These are phyloP conservation scores for Sterna hirundo DNA, from an alignment of 2,113 vertebrate genomes.

Conservation along the genomic window DNA sequence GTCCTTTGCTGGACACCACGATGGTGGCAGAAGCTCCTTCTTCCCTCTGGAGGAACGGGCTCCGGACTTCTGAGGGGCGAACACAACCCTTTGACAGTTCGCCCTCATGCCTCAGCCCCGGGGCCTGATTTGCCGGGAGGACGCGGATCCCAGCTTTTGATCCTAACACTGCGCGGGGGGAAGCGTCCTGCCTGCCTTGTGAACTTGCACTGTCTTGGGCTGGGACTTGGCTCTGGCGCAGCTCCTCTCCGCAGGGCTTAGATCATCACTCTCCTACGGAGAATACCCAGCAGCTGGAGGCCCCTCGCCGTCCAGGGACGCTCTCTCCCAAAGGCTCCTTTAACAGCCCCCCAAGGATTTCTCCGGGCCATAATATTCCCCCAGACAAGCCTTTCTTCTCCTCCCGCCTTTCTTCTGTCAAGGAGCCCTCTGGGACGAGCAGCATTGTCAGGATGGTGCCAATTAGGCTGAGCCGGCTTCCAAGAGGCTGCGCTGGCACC, in stretches of 20 bases:
- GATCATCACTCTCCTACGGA: not conserved
- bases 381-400: constrained; percentile 45
- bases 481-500: constrained; percentile 3
- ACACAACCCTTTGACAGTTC: not conserved
- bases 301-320: not conserved
- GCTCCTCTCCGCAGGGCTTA: not conserved
- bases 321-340: constrained; percentile 13
- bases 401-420: constrained; percentile 38
- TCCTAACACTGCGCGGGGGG: fast-evolving
- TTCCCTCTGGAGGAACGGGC: not conserved
- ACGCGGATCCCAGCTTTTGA: not conserved
- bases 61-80: not conserved
- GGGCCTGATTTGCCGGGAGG: not conserved
- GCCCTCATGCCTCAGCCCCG: fast-evolving
- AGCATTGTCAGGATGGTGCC: constrained; percentile 43
- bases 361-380: not conserved
- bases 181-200: not conserved
- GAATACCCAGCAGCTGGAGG: not conserved
- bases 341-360: not conserved
- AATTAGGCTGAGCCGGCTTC: constrained; percentile 39
- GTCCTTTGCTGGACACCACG: not conserved
- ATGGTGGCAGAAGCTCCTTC: not conserved
- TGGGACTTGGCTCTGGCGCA: not conserved
- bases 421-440: constrained; percentile 24
- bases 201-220: not conserved